Evolutionary conservation across 2,797 vertebrate genomes (phyloP), one percentile per base, ranked within the genome.

Genomic region (Sarcophilus harrisii): DNA sequence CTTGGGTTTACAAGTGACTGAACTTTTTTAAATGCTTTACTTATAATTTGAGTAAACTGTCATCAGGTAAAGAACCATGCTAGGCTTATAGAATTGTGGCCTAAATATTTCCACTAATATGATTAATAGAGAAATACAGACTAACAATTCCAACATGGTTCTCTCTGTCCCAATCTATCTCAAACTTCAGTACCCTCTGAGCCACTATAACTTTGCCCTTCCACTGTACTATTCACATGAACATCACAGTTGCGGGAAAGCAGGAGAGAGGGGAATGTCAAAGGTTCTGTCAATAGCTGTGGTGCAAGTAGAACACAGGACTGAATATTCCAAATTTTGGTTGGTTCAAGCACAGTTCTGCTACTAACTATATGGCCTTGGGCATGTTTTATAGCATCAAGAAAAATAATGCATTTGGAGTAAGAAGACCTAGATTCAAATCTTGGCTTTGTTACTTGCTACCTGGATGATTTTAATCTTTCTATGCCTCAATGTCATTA

Each of bases 401-500:
- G 55, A 55, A 49, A 49, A 49, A 49, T 27, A 94, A 91, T 93
- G 92, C 29, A 87, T 1, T 52, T 58, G 3, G 12, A 95, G 0
- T 91, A 11, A 54, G 73, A 28, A 93, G 96, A 96, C 95, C 95
- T 8, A 0, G 60, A 6, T 0, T 3, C 9, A 58, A 24, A 52
- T 97, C 54, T 87, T 30, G 96, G 59, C 30, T 89, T 92, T 45
- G 60, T n/a, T 8, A 62, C 90, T 94, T 6, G 93, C 45, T 29
- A 52, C 8, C 1, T 92, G 1, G 89, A 91, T 1, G 90, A 45
- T 3, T n/a, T 96, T 32, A 59, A 5, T 57, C 45, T 93, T 92
- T 55, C 21, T 32, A 13, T 32, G 38, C 10, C n/a, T 96, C 32
- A 5, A 32, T 94, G 92, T 92, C 94, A 92, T 28, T 57, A 58